These are phyloP conservation scores for Paracanthobrama guichenoti DNA, from an alignment of 2,113 vertebrate genomes.

Conservation along the genomic window DNA sequence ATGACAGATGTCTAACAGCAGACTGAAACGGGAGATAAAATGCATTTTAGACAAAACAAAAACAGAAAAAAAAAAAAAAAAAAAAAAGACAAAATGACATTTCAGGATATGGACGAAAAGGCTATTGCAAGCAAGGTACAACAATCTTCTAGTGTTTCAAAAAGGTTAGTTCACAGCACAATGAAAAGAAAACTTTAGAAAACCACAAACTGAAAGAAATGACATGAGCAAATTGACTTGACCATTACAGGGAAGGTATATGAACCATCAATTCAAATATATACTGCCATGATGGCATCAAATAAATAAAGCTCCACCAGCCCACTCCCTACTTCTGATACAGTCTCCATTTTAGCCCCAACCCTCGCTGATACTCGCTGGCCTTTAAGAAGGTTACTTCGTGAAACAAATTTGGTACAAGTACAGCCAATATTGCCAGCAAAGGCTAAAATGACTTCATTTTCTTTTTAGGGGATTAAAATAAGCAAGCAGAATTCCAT, in stretches of 20 bases:
- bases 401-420: slow-evolving; percentile 50
- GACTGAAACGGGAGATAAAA: not conserved
- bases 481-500: slow-evolving; percentile 43
- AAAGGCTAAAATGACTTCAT: slow-evolving; percentile 24
- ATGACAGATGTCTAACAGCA: slow-evolving; percentile 30
- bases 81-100: too few relatives aligned
- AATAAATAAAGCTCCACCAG: slow-evolving; percentile 33
- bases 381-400: not conserved
- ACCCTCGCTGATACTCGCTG: not conserved
- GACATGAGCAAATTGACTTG: slow-evolving; percentile 26
- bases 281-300: slow-evolving; percentile 13
- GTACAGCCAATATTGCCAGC: slow-evolving; percentile 64
- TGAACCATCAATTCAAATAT: slow-evolving; percentile 30
- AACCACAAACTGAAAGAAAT: slow-evolving; percentile 8
- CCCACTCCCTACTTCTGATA: not conserved
- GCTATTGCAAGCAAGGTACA: slow-evolving; percentile 23
- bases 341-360: slow-evolving; percentile 14
- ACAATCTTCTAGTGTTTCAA: slow-evolving; percentile 28
- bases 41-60: not conserved
- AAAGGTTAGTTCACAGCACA: slow-evolving; percentile 11
- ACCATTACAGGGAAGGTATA: slow-evolving; percentile 36
- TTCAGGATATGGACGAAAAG: not conserved
- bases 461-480: slow-evolving; percentile 14
- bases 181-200: slow-evolving; percentile 2
- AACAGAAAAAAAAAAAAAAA: too few relatives aligned